A percentile compares a stretch with the other conserved stretches of the same genome.
These are phyloP conservation scores for Megaceryle maxima DNA, from an alignment of 2,113 vertebrate species.

Conservation along the genomic window DNA sequence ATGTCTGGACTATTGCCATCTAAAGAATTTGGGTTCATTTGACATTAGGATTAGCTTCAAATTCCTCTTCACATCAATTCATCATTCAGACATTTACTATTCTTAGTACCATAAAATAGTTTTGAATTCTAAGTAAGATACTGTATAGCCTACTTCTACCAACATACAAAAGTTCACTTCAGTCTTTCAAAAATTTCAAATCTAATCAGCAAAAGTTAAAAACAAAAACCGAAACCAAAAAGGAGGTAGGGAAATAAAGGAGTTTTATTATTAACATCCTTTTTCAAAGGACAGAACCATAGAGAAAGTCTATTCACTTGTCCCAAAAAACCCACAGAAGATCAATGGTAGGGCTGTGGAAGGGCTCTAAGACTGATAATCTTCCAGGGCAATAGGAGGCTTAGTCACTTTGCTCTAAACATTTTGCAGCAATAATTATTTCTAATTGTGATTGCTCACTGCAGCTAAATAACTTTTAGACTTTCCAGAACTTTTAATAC, in stretches of 20 bases:
- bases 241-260: fast-evolving
- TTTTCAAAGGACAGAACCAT: background rate
- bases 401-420: background rate
- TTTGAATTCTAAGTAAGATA: background rate
- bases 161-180: background rate
- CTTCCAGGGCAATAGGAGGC: background rate
- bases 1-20: constrained; percentile 46
- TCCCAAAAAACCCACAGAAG: background rate
- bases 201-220: background rate
- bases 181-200: background rate
- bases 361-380: background rate
- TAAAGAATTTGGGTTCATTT: constrained; percentile 53
- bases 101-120: background rate
- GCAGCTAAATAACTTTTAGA: background rate
- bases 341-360: background rate
- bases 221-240: background rate
- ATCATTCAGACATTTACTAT: constrained; percentile 37
- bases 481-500: background rate
- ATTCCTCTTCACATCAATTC: constrained; percentile 54
- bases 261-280: background rate
- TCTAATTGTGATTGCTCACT: background rate
- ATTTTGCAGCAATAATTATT: background rate
- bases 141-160: background rate
- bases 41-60: constrained; percentile 32
- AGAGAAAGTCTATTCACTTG: background rate